These are phyloP conservation scores for Agrypnia vestita DNA, from an alignment of 1,140 invertebrate genomes.

Conservation along the genomic window DNA sequence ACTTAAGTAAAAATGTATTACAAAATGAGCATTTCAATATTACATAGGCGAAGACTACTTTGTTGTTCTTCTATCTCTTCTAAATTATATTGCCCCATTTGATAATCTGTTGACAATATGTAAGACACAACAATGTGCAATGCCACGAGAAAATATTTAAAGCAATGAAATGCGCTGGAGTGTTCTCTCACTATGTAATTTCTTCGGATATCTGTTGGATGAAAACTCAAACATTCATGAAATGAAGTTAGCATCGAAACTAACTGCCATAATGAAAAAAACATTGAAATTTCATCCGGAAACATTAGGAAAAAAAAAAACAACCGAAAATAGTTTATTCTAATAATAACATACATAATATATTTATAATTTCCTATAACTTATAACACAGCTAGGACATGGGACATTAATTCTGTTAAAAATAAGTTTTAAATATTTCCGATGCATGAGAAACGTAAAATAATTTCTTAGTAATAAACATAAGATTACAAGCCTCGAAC, in stretches of 20 bases:
- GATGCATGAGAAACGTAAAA: constrained; percentile 25
- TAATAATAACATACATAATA: constrained; percentile 50
- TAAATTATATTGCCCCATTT: neutral
- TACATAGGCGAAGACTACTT: constrained; percentile 18
- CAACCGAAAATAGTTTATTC: constrained; percentile 44
- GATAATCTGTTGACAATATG: neutral
- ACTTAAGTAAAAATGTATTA: constrained; percentile 51
- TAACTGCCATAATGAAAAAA: constrained; percentile 48
- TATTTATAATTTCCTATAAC: constrained; percentile 50
- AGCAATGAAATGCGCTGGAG: neutral
- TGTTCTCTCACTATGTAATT: neutral
- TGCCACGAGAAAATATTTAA: constrained; percentile 2
- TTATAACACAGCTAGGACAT: constrained; percentile 50
- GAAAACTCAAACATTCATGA: constrained; percentile 39
- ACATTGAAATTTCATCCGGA: constrained; percentile 13
- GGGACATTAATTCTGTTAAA: constrained; percentile 38
- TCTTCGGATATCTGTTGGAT: neutral
- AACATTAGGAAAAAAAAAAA: constrained; percentile 16
- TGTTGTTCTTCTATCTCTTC: neutral
- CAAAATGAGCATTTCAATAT: constrained; percentile 57
- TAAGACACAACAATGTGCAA: constrained; percentile 6
- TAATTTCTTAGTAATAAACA: constrained; percentile 15
- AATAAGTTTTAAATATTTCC: constrained; percentile 29
- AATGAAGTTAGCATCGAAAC: constrained; percentile 47
- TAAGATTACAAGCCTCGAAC: constrained; percentile 32